These are phyloP conservation scores for Drosophila barbarae DNA, from an alignment of 2,888 invertebrate species.

Conservation along the genomic window DNA sequence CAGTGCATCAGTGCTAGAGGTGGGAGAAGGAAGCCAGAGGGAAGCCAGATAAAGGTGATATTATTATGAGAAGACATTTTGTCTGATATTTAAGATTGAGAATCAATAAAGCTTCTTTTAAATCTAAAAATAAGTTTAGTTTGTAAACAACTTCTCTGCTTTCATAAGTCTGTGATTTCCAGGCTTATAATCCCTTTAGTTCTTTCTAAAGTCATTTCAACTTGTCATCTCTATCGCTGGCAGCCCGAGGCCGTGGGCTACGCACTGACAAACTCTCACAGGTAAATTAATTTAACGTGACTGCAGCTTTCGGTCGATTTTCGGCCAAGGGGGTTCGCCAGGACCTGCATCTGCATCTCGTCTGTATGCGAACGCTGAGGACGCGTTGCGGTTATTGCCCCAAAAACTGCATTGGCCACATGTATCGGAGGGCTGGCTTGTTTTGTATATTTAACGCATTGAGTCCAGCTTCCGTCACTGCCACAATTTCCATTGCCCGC, in stretches of 20 bases:
- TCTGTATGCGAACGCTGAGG: slow-evolving; percentile 58
- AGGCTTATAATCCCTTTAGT: neutral
- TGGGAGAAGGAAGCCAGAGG: slow-evolving; percentile 1
- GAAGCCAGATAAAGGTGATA: neutral
- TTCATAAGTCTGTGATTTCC: neutral
- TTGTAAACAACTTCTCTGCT: neutral
- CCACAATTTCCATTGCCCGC: slow-evolving; percentile 4
- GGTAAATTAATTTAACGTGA: slow-evolving; percentile 75
- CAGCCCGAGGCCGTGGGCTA: slow-evolving; percentile 18
- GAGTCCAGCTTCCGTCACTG: slow-evolving; percentile 41
- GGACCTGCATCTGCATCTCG: slow-evolving; percentile 19
- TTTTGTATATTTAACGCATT: slow-evolving; percentile 71
- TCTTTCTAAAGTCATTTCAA: neutral
- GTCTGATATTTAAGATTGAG: neutral
- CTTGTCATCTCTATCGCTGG: slow-evolving; percentile 23
- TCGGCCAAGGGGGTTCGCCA: slow-evolving; percentile 56
- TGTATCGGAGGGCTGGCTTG: slow-evolving; percentile 17
- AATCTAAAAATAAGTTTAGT: neutral
- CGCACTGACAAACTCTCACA: slow-evolving; percentile 29
- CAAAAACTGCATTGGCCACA: slow-evolving; percentile 50
- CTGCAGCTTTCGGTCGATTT: slow-evolving; percentile 70
- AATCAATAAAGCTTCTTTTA: neutral
- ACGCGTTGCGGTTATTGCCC: slow-evolving; percentile 69
- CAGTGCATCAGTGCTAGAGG: slow-evolving; percentile 36
- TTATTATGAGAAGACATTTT: no score